Conservation (phyloP, 2,113 vertebrate genomes). For the Cairina moschata region DNA sequence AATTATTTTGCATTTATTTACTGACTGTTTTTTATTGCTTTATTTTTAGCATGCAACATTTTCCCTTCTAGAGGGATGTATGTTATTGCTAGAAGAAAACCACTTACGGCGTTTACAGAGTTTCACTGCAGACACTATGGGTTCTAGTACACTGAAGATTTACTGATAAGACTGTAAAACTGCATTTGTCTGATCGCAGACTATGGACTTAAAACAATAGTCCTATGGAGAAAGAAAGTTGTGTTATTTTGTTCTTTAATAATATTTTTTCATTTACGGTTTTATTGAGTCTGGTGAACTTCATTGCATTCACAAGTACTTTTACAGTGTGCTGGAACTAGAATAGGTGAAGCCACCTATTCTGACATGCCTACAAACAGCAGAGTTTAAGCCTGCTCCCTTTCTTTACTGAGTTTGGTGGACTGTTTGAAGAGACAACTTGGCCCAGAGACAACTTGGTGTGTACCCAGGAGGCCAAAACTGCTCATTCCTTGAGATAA, state of each 20-base stretch:
- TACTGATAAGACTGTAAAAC: not conserved
- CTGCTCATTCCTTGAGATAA: not conserved
- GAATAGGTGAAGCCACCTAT: not conserved
- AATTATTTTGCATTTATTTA: slow-evolving; percentile 1
- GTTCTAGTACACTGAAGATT: not conserved
- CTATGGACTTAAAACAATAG: not conserved
- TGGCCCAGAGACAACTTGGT: not conserved
- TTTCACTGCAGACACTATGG: not conserved
- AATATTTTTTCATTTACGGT: not conserved
- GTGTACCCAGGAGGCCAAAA: not conserved
- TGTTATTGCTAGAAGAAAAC: not conserved
- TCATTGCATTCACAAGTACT: not conserved
- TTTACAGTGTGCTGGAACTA: not conserved
- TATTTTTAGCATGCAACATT: not conserved
- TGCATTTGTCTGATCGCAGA: not conserved
- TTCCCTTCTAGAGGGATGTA: not conserved
- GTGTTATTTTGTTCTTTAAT: not conserved
- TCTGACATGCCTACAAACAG: not conserved
- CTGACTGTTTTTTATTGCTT: slow-evolving; percentile 11
- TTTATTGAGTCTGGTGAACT: not conserved
- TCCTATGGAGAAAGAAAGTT: not conserved
- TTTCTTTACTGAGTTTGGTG: not conserved
- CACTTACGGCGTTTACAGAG: slow-evolving; percentile 23
- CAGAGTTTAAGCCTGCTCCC: not conserved
- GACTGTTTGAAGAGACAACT: not conserved